Base-by-base conservation (phyloP, 2,888 invertebrate species). In the Melanostoma mellinum region DNA sequence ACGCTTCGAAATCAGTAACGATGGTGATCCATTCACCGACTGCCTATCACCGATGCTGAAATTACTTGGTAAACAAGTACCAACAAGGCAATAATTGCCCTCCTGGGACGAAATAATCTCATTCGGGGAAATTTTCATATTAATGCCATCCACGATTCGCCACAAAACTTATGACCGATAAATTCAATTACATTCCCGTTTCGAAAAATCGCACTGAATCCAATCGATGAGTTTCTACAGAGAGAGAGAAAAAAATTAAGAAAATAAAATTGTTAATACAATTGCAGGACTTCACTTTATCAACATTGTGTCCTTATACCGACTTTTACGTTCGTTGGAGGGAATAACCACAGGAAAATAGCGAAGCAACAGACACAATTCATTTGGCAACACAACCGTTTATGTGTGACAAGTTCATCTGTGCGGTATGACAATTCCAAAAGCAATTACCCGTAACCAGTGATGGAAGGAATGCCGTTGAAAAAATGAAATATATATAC, bases 381-480 rank as follows among this genome's bases (percentile, higher is more conserved):
- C 44, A 38, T 42, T 60, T 9, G 35, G 30, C 56, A 30, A 44
- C 38, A 38, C 36, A 50, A 35, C 33, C 33, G 20, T 50, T 30
- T n/a, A 48, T 42, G 38, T 20, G 56, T 50, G 56, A 50, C 50
- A 74, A 58, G 60, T 60, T 60, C 75, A 75, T 68, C 46, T 75
- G 68, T 52, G 36, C 38, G 68, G 68, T 68, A 67, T 68, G 75
- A 75, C 75, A 60, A 44, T 68, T 75, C 58, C 48, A 68, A 75
- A 75, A 75, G 44, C 75, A 75, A 75, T 75, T 68, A 75, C 53
- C 65, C 60, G 53, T 60, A 46, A 60, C 67, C 52, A 67, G 40
- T 67, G 30, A 52, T 42, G 38, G 40, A 68, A 67, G 38, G 4
- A 30, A 32, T 8, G 55, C 33, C 20, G 36, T 42, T 30, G 5